These are phyloP conservation scores for Melanotaenia duboulayi DNA, from an alignment of 2,113 vertebrate species.

Conservation along the genomic window DNA sequence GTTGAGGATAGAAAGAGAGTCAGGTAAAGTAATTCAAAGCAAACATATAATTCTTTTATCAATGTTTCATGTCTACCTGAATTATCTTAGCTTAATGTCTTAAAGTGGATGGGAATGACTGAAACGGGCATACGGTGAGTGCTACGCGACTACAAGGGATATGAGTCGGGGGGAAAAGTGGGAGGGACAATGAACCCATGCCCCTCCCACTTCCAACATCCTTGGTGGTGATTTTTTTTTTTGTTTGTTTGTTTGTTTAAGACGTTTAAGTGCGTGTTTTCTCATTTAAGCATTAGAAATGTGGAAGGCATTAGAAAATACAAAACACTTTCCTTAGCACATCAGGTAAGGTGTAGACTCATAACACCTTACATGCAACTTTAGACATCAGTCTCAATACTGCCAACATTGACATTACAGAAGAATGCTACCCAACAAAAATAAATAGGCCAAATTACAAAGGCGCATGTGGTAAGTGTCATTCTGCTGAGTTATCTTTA, in stretches of 20 bases:
- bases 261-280: neutral
- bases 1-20: slow-evolving; percentile 9
- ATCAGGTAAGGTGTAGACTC: neutral
- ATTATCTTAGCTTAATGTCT: neutral
- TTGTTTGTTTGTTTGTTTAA: fast-evolving
- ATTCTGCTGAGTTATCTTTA: neutral
- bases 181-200: slow-evolving; percentile 14
- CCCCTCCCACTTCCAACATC: neutral
- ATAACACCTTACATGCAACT: slow-evolving; percentile 8
- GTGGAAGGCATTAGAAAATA: no score
- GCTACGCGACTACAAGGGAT: no score
- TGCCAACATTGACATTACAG: neutral
- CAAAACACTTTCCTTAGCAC: no score
- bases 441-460: slow-evolving; percentile 1
- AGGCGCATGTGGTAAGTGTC: neutral
- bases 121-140: neutral
- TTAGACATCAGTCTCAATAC: neutral
- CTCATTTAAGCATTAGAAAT: neutral
- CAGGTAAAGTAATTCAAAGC: neutral
- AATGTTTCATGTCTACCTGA: neutral
- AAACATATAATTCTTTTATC: slow-evolving; percentile 1
- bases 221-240: no score
- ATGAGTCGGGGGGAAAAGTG: neutral
- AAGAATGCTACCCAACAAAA: neutral
- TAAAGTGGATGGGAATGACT: neutral